phyloP scores from a whole-genome alignment of 2,888 invertebrate species.

The Lasioglossum pauxillum region DNA sequence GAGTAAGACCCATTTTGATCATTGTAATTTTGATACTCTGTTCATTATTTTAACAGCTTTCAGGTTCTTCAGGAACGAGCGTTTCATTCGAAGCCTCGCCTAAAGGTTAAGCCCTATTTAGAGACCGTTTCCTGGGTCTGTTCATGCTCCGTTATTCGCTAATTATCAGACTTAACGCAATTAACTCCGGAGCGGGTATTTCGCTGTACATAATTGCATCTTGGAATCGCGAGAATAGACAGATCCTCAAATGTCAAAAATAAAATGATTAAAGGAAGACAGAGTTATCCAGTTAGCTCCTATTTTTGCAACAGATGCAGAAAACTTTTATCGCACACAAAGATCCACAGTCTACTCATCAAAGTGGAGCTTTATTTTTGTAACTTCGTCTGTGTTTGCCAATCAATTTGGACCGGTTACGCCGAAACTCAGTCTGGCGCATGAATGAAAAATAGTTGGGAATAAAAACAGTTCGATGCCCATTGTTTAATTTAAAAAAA shows the following conservation, averaged over 20 bases:
- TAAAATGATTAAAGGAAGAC: not conserved
- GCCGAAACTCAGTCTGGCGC: not conserved
- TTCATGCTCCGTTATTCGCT: constrained; percentile 44
- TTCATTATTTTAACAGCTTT: constrained; percentile 61
- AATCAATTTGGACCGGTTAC: not conserved
- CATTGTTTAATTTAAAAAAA: not conserved
- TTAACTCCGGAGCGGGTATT: not conserved
- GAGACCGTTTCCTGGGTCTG: constrained; percentile 47
- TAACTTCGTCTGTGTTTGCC: not conserved
- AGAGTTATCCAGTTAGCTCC: not conserved
- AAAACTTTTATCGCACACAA: not conserved
- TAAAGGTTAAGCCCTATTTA: constrained; percentile 65
- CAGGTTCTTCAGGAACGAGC: constrained; percentile 60
- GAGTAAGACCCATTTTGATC: constrained; percentile 53
- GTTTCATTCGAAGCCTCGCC: constrained; percentile 65
- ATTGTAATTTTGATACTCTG: constrained; percentile 53
- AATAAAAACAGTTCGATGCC: not conserved
- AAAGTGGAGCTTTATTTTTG: not conserved
- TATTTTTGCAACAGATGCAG: not conserved
- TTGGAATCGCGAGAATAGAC: not conserved
- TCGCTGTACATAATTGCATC: not conserved
- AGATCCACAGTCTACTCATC: not conserved
- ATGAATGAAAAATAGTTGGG: not conserved
- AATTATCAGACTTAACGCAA: constrained; percentile 13
- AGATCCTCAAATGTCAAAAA: not conserved